phyloP scores from a whole-genome alignment of 2,113 vertebrate species.

The Mesitornis unicolor region DNA sequence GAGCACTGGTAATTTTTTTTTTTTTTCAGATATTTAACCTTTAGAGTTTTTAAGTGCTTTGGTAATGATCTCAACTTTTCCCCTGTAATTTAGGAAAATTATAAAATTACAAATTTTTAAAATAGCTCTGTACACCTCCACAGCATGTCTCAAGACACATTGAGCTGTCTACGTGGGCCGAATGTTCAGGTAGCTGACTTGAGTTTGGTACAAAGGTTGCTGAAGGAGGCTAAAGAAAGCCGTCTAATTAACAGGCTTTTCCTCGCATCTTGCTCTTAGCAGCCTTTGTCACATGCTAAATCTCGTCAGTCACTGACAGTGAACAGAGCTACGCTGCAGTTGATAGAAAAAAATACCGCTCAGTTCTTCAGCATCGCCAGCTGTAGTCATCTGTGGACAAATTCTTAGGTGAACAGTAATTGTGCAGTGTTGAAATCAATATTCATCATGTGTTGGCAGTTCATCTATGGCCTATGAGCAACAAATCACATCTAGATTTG shows the following conservation, averaged over 20 bases:
- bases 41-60: conserved; percentile 41
- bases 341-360: background rate
- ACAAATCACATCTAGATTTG: accelerated
- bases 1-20: conserved; percentile 20
- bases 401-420: background rate
- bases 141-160: background rate
- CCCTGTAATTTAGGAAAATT: conserved; percentile 44
- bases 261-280: background rate
- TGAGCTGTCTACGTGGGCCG: background rate
- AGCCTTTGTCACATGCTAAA: background rate
- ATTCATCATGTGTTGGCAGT: background rate
- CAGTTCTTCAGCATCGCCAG: background rate
- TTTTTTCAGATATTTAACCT: conserved; percentile 24
- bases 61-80: conserved; percentile 18
- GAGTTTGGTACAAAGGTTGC: background rate
- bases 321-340: background rate
- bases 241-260: background rate
- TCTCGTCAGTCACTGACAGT: background rate
- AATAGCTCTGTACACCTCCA: conserved; percentile 25
- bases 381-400: background rate
- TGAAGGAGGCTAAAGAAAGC: background rate
- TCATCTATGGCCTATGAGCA: background rate
- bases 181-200: background rate
- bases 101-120: conserved; percentile 20
- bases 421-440: background rate